phyloP scores from a whole-genome alignment of 2,113 vertebrate species.

The Stegostoma tigrinum region DNA sequence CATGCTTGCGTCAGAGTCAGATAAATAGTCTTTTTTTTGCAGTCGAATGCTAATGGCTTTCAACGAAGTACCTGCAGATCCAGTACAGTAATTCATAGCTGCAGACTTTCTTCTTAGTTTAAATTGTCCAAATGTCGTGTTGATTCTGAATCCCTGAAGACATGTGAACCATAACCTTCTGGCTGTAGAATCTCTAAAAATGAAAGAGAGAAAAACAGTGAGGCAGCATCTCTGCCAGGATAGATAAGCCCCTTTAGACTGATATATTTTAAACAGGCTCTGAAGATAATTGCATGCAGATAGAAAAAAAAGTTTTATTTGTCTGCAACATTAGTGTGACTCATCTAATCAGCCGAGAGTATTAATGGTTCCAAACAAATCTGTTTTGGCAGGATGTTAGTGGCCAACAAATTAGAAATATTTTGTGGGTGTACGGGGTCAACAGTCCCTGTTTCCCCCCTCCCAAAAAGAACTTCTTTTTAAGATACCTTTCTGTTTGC shows the following conservation, averaged over 20 bases:
- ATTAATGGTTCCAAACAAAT: not conserved
- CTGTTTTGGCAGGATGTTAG: too few species aligned
- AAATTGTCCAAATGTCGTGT: not conserved
- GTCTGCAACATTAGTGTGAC: not conserved
- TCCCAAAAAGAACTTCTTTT: not conserved
- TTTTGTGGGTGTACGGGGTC: too few species aligned
- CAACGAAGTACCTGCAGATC: not conserved
- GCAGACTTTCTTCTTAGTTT: too few species aligned
- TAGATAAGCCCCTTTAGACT: not conserved
- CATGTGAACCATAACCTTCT: not conserved
- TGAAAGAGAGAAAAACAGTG: not conserved
- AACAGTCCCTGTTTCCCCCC: not conserved
- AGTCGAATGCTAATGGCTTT: conserved; percentile 11
- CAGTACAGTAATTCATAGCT: not conserved
- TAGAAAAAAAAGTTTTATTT: not conserved
- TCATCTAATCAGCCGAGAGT: not conserved
- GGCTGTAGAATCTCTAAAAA: not conserved
- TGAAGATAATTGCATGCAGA: not conserved
- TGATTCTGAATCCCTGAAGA: not conserved
- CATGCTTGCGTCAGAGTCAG: not conserved
- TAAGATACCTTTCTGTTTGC: not conserved
- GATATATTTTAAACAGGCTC: not conserved
- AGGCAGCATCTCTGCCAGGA: too few species aligned
- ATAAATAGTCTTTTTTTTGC: not conserved
- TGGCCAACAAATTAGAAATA: not conserved